These are phyloP conservation scores for Dendroctonus ponderosae DNA, from an alignment of 1,140 invertebrate species.

Conservation along the genomic window DNA sequence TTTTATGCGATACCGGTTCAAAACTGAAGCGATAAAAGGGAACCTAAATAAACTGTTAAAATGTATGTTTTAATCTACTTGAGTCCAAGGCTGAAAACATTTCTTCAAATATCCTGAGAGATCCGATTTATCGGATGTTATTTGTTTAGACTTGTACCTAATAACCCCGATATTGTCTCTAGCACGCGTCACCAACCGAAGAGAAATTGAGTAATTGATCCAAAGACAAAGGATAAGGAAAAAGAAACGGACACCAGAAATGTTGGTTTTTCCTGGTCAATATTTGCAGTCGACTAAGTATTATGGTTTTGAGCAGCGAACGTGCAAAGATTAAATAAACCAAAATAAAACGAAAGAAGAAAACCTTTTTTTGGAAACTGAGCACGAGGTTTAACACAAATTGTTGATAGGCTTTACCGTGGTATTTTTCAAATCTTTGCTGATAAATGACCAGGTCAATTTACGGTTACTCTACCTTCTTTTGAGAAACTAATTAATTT, in stretches of 20 bases:
- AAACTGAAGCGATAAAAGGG: too few relatives aligned
- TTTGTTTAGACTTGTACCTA: slow-evolving; percentile 27
- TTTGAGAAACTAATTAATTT: too few relatives aligned
- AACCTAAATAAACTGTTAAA: too few relatives aligned
- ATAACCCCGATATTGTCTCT: slow-evolving; percentile 20
- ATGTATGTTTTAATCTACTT: too few relatives aligned
- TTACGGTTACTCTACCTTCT: too few relatives aligned
- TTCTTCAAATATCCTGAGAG: too few relatives aligned
- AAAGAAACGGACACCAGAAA: slow-evolving; percentile 11
- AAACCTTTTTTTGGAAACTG: not conserved
- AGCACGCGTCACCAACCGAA: slow-evolving; percentile 16
- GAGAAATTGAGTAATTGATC: slow-evolving; percentile 22
- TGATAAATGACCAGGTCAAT: too few relatives aligned
- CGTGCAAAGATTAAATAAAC: slow-evolving; percentile 10
- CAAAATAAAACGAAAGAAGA: not conserved
- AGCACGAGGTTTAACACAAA: not conserved
- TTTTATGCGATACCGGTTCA: too few relatives aligned
- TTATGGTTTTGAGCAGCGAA: slow-evolving; percentile 19
- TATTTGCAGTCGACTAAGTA: slow-evolving; percentile 22
- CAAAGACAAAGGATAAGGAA: slow-evolving; percentile 4
- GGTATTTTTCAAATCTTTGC: too few relatives aligned
- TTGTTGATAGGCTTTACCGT: too few relatives aligned
- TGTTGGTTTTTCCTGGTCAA: slow-evolving; percentile 8
- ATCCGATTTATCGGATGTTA: not conserved
- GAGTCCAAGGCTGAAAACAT: too few relatives aligned